A percentile compares a stretch with the other conserved stretches of the same genome.
Conservation (phyloP, 2,113 vertebrate genomes). For the Pungitius pungitius region DNA sequence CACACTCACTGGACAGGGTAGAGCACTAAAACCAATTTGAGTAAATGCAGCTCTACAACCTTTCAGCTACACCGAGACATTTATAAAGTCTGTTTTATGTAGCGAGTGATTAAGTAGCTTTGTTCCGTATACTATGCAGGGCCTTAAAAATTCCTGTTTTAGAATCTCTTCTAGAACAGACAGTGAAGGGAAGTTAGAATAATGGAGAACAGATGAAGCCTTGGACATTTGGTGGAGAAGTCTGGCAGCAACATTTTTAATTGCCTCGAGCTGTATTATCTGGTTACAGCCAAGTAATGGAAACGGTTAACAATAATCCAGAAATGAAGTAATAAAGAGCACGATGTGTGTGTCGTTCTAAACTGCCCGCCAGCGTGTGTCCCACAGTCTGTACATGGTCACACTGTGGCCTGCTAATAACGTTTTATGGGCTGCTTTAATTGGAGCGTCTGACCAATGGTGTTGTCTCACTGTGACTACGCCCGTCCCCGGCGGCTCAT, state of each 20-base stretch:
- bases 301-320: too few relatives aligned
- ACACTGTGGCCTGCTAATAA: constrained; percentile 56
- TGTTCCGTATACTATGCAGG: too few relatives aligned
- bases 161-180: too few relatives aligned
- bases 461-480: constrained; percentile 19
- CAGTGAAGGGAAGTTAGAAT: too few relatives aligned
- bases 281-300: neutral
- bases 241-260: neutral
- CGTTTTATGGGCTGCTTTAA: constrained; percentile 57
- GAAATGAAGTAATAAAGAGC: neutral
- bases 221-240: too few relatives aligned
- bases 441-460: constrained; percentile 41
- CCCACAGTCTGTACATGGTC: constrained; percentile 65
- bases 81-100: constrained; percentile 11
- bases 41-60: neutral
- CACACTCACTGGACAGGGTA: neutral
- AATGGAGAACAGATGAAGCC: too few relatives aligned
- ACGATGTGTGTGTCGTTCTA: constrained; percentile 21
- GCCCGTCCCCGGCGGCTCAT: constrained; percentile 21
- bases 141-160: too few relatives aligned
- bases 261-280: neutral
- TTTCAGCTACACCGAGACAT: constrained; percentile 6
- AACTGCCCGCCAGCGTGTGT: constrained; percentile 9
- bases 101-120: too few relatives aligned
- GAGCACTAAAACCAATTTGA: neutral